Evolutionary conservation across 2,113 vertebrate genomes (phyloP), one percentile per base, ranked within the genome.

Genomic region (Pimephales promelas): DNA sequence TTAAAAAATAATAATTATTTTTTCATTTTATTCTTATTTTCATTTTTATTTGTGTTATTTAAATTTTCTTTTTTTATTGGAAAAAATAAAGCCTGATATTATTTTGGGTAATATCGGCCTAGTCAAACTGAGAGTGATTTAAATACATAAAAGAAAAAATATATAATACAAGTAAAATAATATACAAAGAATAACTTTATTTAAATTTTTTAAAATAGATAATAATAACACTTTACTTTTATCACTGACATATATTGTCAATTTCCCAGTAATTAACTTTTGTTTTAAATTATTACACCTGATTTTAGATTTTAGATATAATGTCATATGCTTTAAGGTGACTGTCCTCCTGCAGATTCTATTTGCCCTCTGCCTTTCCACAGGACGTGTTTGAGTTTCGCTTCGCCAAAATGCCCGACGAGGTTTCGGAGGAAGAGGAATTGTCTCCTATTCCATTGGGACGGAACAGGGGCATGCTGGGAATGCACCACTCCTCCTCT

Each of bases 371-470:
- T 36, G 11, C 22, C 3, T 86, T 11, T 86, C 14, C 82, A 90
- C 89, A 98, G 97, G 97, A 98, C 4, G 96, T 98, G 24, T 98
- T 98, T 36, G 97, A 98, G 92, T 98, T 98, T 88, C 95, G 96
- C 57, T 98, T 97, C 0, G 97, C 97, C 52, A 98, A 98, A 92
- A 98, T 98, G 97, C 97, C 97, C 0, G 97, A 98, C 0, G 97
- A 98, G 14, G 96, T 96, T 0, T 87, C 93, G 0, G 93, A 95
- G 0, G 88, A 94, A 0, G 93, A 95, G 59, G 80, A 94, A 75
- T 84, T 89, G 84, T 90, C 94, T 0, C 91, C 95, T 28, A 90
- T 93, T 87, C 95, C 96, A 0, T 40, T 95, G 83, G 89, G 81
- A 49, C 79, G 28, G 1, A 93, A 93, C 68, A 7, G 4, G 0